Percentiles rank a stretch among this genome's conserved stretches.
phyloP scores from a whole-genome alignment of 2,797 vertebrate species.

The Anabas testudineus region DNA sequence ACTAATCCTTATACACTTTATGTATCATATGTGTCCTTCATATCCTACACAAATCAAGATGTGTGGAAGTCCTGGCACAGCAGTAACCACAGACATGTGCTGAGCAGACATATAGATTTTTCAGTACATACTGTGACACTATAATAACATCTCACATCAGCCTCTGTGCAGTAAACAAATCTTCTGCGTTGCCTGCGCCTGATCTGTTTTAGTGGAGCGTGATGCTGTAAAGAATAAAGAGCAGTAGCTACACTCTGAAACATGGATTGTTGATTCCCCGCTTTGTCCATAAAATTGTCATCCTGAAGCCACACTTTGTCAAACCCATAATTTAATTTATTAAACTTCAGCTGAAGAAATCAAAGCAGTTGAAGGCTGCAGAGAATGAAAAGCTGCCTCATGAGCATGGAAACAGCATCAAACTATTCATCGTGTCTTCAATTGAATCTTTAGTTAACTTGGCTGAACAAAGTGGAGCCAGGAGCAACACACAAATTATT shows the following conservation, averaged over 20 bases:
- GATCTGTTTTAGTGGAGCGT: constrained; percentile 1
- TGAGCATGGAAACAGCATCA: constrained; percentile 52
- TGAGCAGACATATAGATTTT: neutral
- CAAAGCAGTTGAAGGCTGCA: constrained; percentile 27
- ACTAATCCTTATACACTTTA: constrained; percentile 10
- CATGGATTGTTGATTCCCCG: constrained; percentile 7
- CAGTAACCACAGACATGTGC: neutral
- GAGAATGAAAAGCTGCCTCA: constrained; percentile 44
- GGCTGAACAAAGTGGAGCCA: constrained; percentile 40
- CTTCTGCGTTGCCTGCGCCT: neutral
- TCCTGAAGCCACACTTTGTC: constrained; percentile 5
- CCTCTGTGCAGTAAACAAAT: neutral
- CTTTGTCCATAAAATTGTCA: constrained; percentile 8
- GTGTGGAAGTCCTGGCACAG: neutral
- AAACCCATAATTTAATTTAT: constrained; percentile 20
- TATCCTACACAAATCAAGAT: neutral
- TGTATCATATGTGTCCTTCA: no score
- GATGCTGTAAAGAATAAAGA: constrained; percentile 5
- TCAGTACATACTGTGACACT: neutral
- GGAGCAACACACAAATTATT: constrained; percentile 46
- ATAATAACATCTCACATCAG: neutral
- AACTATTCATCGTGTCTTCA: constrained; percentile 37
- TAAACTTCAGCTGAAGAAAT: constrained; percentile 19
- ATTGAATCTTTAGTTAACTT: constrained; percentile 37
- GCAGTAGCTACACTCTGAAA: neutral